Evolutionary conservation across 2,113 vertebrate genomes (phyloP), one percentile per base, ranked within the genome.

Genomic region (Dromiciops gliroides): DNA sequence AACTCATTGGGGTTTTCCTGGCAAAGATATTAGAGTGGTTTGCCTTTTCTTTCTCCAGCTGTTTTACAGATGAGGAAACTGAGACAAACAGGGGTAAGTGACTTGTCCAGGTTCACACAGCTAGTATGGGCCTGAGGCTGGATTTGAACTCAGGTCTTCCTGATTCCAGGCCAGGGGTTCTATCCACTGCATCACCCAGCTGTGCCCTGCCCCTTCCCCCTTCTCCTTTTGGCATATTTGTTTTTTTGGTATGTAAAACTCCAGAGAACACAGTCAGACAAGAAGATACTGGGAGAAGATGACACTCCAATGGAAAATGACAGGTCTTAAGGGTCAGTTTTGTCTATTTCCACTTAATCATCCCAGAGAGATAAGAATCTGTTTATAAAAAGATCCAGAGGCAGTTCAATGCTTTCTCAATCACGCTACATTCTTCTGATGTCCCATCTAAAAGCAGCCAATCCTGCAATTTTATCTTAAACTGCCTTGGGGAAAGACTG

Each of bases 241-340:
- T 52, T 52, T 60, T 60, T 60, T 28, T 60, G 19, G 67, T 23
- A 75, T 4, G 24, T 51, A 28, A 90, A 95, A 48, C 92, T 52
- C 51, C 48, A 75, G 92, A 95, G 50, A 56, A 94, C 92, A 96
- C 4, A 89, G 89, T 53, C 11, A 53, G 25, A 92, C 90, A 47
- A 11, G 8, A 25, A 92, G 56, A 92, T 91, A n/a, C 90, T 56
- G 47, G 94, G 22, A 75, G 48, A 93, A 95, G 75, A 50, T 48
- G 92, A 50, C 91, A 93, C 48, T 83, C 89, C 89, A 28, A 25
- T 49, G 25, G 37, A 92, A 93, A 19, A 52, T 91, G 50, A 52
- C 0, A 83, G n/a, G 95, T 89, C 92, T 90, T 25, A 48, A 92
- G 28, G 93, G 88, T 52, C 31, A 25, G 90, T 31, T 89, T 50